Base-by-base conservation (phyloP, 2,797 vertebrate genomes). In the Thunnus albacares region DNA sequence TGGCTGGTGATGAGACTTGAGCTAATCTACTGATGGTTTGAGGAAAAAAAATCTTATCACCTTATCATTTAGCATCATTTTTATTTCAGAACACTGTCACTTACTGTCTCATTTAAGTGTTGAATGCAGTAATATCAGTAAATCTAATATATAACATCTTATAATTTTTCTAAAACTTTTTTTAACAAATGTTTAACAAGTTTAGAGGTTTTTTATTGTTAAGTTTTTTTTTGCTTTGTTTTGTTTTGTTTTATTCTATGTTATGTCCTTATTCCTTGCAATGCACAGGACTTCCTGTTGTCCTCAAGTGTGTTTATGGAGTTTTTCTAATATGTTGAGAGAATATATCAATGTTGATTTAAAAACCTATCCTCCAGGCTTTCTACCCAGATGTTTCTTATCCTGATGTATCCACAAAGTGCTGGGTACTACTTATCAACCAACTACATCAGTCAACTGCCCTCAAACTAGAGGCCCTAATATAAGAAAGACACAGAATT, bases 401-500 rank as follows among this genome's bases (percentile, higher is more conserved):
- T 47, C 15, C 45, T 2, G 35, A 38, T 43, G 41, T 43, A 13
- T 43, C 18, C 56, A 58, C 11, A 13, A 47, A 43, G 9, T 20
- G 5, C 11, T 67, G 2, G 4, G 26, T 61, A 43, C 38, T 61
- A 43, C 41, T 13, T 61, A 17, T 47, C 20, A 24, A 15, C 12
- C 5, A 7, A 5, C n/a, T 52, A 7, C 69, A 12, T 52, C 12
- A 43, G 41, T 43, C 41, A 43, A 30, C 24, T 67, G 22, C 26
- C 12, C 15, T 59, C 43, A 59, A 57, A 67, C 13, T 11, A 14
- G 3, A 80, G 2, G 4, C 22, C n/a, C 14, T 51, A 3, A 33
- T n/a, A 55, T 30, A 8, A 59, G 22, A 77, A 78, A 49, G 4
- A 65, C 68, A 41, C 18, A 35, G 2, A 47, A 35, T 28, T 43